Evolutionary conservation across 2,888 invertebrate genomes (phyloP), one percentile per base, ranked within the genome.

Genomic region (Argyra leucocephala): DNA sequence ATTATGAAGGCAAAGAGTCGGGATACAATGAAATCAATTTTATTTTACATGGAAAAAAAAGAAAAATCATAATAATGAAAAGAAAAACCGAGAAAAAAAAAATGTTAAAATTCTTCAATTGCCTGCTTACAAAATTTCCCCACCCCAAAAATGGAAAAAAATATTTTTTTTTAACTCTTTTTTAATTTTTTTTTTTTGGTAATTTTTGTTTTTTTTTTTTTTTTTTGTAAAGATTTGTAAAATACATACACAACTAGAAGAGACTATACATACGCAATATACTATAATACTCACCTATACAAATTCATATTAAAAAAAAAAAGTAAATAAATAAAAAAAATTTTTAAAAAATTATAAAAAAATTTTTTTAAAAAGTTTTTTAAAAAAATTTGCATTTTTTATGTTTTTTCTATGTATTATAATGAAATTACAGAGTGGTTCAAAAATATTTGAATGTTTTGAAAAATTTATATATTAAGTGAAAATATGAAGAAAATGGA

Each of bases 271-370:
- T 48, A 48, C 48, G 48, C 48, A 48, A 31, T 10, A 48, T 37
- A 37, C n/a, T n/a, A n/a, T n/a, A n/a, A n/a, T 48, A 48, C 48
- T 48, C 48, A 48, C 48, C 48, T 48, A 48, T 48, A 48, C 48
- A 2, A 48, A 18, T 48, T 48, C 18, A 48, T 48, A 3, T 18
- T 12, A 18, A 6, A 48, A 48, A 48, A 48, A 37, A 37, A 15
- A 37, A 37, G 37, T 3, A 37, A 37, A 37, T 6, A 26, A 26
- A 26, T 26, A 26, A 37, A 37, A 37, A 37, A 37, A 37, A 37
- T 37, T 37, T 31, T 3, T 10, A 37, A 37, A 48, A 48, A 48
- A 48, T 18, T 48, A n/a, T 12, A 48, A 48, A 48, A 48, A 48
- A 48, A 18, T 48, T 48, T 48, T 48, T 48, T 48, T 31, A 4